phyloP scores from a whole-genome alignment of 2,113 vertebrate species.

The Oncorhynchus nerka region DNA sequence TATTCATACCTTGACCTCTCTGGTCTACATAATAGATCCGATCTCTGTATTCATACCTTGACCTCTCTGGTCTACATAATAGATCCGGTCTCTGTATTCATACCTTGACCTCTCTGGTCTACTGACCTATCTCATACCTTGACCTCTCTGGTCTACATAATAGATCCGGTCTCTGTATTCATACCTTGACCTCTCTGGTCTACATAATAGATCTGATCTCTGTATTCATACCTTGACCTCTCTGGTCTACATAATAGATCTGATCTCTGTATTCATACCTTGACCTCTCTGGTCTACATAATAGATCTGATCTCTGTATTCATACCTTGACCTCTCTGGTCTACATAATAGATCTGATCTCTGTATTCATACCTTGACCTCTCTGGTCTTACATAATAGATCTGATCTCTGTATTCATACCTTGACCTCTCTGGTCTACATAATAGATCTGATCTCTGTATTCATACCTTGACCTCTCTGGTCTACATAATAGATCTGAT shows the following conservation, averaged over 20 bases:
- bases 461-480: not conserved
- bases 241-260: constrained; percentile 12
- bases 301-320: not conserved
- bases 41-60: no score
- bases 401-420: no score
- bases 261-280: not conserved
- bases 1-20: not conserved
- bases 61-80: not conserved
- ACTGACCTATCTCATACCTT: not conserved
- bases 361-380: no score
- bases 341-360: no score
- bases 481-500: no score
- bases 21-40: no score
- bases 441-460: not conserved
- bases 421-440: no score
- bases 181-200: not conserved
- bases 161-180: not conserved
- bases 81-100: no score
- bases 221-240: not conserved
- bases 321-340: not conserved
- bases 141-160: no score
- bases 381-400: no score
- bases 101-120: not conserved
- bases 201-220: no score
- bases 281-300: no score